A percentile compares a stretch with the other conserved stretches of the same genome.
These are phyloP conservation scores for Polydrusus cervinus DNA, from an alignment of 2,888 invertebrate genomes.

Conservation along the genomic window DNA sequence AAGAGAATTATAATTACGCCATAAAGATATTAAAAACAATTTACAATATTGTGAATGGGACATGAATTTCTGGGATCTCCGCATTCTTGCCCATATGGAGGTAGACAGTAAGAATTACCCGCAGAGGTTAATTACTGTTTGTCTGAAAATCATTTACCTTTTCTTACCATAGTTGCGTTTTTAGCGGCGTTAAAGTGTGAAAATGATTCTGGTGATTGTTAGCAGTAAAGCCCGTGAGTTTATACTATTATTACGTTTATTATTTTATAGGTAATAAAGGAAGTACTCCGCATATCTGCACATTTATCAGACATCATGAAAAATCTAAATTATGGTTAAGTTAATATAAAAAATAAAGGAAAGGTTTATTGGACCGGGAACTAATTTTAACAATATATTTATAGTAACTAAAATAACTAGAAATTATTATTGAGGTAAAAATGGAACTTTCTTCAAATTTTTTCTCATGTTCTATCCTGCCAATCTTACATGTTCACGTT, in stretches of 20 bases:
- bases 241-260: neutral
- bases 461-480: too few species aligned
- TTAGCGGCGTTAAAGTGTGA: slow-evolving; percentile 14
- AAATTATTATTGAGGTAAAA: too few species aligned
- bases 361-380: too few species aligned
- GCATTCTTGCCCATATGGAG: slow-evolving; percentile 7
- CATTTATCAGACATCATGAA: too few species aligned
- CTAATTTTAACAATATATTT: too few species aligned
- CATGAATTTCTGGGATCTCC: slow-evolving; percentile 4
- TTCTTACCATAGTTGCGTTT: slow-evolving; percentile 8
- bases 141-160: slow-evolving; percentile 9
- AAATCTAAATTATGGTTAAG: too few species aligned
- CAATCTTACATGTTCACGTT: too few species aligned
- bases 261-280: neutral
- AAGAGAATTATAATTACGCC: neutral
- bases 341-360: too few species aligned
- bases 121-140: slow-evolving; percentile 12
- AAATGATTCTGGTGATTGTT: slow-evolving; percentile 1
- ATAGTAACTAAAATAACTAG: too few species aligned
- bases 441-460: too few species aligned
- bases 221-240: neutral
- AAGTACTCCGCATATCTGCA: neutral
- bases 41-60: slow-evolving; percentile 7
- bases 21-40: slow-evolving; percentile 4
- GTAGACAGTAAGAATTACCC: slow-evolving; percentile 1